Evolutionary conservation across 2,888 invertebrate species (phyloP).

Genomic region (Tenthredo notha): DNA sequence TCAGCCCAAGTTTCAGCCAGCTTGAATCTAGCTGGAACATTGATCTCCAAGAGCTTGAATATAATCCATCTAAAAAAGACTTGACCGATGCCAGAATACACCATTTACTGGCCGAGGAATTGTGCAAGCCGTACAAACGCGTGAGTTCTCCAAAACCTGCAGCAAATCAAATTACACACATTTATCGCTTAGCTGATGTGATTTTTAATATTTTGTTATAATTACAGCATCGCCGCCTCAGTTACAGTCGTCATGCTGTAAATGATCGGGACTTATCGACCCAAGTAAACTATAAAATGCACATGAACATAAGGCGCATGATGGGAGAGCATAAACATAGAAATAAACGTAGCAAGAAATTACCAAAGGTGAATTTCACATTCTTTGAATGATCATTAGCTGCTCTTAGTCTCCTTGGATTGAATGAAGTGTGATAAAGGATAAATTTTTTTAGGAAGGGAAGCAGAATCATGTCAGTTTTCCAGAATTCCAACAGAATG

Average conservation of each 20-base stretch:
- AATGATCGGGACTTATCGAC: conserved; percentile 93
- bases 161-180: neutral
- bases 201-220: neutral
- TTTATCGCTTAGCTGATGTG: conserved; percentile 58
- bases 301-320: conserved; percentile 93
- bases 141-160: conserved; percentile 80
- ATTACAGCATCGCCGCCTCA: conserved; percentile 90
- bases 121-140: conserved; percentile 92
- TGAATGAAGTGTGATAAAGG: neutral
- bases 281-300: conserved; percentile 93
- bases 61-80: conserved; percentile 95
- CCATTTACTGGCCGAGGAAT: conserved; percentile 93
- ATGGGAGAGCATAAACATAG: conserved; percentile 91
- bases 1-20: conserved; percentile 91
- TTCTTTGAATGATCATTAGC: neutral
- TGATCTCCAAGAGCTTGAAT: conserved; percentile 96
- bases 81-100: conserved; percentile 96
- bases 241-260: conserved; percentile 95
- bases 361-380: conserved; percentile 84
- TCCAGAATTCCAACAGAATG: conserved; percentile 94
- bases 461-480: conserved; percentile 94
- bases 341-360: conserved; percentile 91
- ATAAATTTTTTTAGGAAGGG: conserved; percentile 83
- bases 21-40: conserved; percentile 93
- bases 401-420: neutral